Percentiles rank a stretch among this genome's conserved stretches.
These are phyloP conservation scores for Abramis brama DNA, from an alignment of 2,113 vertebrate genomes.

Conservation along the genomic window DNA sequence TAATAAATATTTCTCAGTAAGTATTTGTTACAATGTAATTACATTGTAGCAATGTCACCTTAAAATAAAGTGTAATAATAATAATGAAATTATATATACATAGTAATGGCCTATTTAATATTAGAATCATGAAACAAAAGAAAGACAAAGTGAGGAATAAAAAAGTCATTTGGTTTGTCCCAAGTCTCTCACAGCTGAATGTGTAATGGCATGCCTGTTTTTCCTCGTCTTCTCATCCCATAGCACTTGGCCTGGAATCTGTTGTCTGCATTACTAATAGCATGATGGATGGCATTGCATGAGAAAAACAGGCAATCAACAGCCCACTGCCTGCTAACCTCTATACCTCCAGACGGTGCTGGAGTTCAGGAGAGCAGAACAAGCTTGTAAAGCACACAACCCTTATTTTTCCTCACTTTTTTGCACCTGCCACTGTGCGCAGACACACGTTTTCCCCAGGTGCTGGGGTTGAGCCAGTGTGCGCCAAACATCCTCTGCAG, in stretches of 20 bases:
- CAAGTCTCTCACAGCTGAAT: conserved; percentile 53
- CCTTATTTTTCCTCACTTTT: conserved; percentile 43
- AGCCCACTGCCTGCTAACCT: conserved; percentile 50
- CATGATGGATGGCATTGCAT: conserved; percentile 61
- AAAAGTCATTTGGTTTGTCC: conserved; percentile 58
- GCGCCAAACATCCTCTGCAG: not conserved
- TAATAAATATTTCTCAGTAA: too few species aligned
- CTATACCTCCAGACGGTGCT: conserved; percentile 48
- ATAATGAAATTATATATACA: not conserved
- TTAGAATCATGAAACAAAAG: not conserved
- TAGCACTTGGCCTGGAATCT: conserved; percentile 48
- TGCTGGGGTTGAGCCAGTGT: not conserved
- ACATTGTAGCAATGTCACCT: not conserved
- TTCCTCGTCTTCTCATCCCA: conserved; percentile 47
- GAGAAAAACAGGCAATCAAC: conserved; percentile 56
- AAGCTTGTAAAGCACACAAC: conserved; percentile 37
- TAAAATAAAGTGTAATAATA: too few species aligned
- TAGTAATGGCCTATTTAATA: not conserved
- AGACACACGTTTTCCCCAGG: conserved; percentile 4
- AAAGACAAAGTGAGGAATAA: not conserved
- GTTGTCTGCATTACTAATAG: conserved; percentile 59
- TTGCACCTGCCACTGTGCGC: conserved; percentile 21
- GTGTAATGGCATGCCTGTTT: conserved; percentile 43
- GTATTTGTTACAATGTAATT: not conserved
- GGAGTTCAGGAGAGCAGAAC: conserved; percentile 55